phyloP scores from a whole-genome alignment of 2,113 vertebrate genomes.

The Bettongia penicillata region DNA sequence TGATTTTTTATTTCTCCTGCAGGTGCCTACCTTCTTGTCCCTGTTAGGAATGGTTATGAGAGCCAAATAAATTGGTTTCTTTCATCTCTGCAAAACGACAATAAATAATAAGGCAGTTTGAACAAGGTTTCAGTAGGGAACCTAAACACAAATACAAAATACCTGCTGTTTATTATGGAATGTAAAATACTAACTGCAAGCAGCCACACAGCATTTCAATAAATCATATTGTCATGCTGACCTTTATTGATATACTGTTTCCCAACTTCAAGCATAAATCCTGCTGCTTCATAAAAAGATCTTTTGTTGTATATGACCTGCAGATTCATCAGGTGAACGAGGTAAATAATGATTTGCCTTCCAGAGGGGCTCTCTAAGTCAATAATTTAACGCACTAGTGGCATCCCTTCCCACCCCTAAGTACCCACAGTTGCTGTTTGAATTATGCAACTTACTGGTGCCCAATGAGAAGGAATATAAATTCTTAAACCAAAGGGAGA shows the following conservation, averaged over 20 bases:
- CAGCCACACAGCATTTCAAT: conserved; percentile 78
- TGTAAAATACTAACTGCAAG: conserved; percentile 79
- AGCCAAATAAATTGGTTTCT: conserved; percentile 82
- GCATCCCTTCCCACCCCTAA: neutral
- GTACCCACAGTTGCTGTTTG: conserved; percentile 24
- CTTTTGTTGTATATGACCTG: conserved; percentile 76
- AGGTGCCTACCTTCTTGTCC: conserved; percentile 78
- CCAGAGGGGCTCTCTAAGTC: conserved; percentile 45
- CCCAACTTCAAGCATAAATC: conserved; percentile 75
- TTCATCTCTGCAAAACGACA: conserved; percentile 82
- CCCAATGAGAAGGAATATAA: conserved; percentile 43
- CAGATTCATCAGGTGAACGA: conserved; percentile 69
- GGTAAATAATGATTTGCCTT: conserved; percentile 80
- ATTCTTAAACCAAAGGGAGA: conserved; percentile 64
- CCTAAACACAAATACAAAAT: conserved; percentile 78
- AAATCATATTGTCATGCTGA: conserved; percentile 83
- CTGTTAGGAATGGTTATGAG: conserved; percentile 79
- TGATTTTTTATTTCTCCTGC: conserved; percentile 86
- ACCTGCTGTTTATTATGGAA: conserved; percentile 79
- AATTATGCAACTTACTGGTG: conserved; percentile 59
- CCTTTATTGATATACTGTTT: conserved; percentile 84
- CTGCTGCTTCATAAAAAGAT: conserved; percentile 76
- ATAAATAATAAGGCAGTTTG: conserved; percentile 85
- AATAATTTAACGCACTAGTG: conserved; percentile 64
- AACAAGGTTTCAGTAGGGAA: conserved; percentile 77